Conservation (phyloP, 92 coral and sea anemone genomes). For the Nematostella vectensis region DNA sequence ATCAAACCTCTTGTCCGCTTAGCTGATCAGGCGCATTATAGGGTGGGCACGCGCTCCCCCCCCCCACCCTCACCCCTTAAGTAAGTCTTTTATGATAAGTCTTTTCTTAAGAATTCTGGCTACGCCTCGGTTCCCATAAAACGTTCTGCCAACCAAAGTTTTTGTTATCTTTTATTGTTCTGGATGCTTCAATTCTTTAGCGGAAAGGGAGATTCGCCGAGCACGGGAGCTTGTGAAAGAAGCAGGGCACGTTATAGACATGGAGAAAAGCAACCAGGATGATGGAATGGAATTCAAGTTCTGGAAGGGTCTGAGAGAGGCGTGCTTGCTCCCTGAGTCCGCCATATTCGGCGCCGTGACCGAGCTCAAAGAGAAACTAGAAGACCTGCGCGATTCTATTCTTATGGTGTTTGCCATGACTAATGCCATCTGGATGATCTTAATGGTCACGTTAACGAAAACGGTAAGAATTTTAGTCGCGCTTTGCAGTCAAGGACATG, state of each 20-base stretch:
- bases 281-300: constrained; percentile 57
- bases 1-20: too few species aligned
- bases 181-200: constrained; percentile 34
- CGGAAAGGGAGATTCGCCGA: constrained; percentile 74
- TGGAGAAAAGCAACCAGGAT: constrained; percentile 55
- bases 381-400: constrained; percentile 70
- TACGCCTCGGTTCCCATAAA: too few species aligned
- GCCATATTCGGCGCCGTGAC: constrained; percentile 79
- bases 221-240: constrained; percentile 58
- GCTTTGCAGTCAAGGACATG: too few species aligned
- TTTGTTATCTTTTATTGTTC: too few species aligned
- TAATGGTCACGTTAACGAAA: constrained; percentile 30
- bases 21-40: too few species aligned
- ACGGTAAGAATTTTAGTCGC: constrained; percentile 16
- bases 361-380: constrained; percentile 83
- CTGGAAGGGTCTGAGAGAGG: constrained; percentile 79
- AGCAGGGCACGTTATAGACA: constrained; percentile 15
- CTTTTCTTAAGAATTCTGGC: too few species aligned
- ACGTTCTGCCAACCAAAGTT: too few species aligned
- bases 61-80: too few species aligned
- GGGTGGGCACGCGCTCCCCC: too few species aligned
- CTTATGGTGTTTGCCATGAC: constrained; percentile 48
- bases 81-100: too few species aligned
- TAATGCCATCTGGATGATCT: constrained; percentile 74
- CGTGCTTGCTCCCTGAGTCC: constrained; percentile 84